phyloP scores from a whole-genome alignment of 2,888 invertebrate genomes.

The Osedax frankpressi region DNA sequence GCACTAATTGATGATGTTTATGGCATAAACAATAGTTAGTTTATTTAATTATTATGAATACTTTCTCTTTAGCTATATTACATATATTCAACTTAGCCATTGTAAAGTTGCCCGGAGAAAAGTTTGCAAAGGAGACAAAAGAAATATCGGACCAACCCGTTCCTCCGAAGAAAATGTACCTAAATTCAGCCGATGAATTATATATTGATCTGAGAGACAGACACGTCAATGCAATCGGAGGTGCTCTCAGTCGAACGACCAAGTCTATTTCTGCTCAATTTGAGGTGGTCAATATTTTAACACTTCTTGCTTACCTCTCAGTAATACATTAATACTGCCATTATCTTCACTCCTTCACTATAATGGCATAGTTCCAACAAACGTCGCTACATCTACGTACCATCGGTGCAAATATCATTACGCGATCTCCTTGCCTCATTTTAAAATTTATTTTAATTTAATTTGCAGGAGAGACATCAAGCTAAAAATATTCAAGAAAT shows the following conservation, averaged over 20 bases:
- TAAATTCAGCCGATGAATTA: slow-evolving; percentile 77
- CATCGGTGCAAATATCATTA: too few relatives aligned
- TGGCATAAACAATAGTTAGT: slow-evolving; percentile 57
- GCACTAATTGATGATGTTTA: slow-evolving; percentile 91
- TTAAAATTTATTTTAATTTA: too few relatives aligned
- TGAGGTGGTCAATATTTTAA: slow-evolving; percentile 40
- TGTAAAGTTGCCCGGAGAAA: slow-evolving; percentile 70
- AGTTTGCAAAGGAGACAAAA: background rate
- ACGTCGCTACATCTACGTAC: too few relatives aligned
- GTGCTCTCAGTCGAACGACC: slow-evolving; percentile 70
- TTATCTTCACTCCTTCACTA: too few relatives aligned
- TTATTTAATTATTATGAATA: too few relatives aligned
- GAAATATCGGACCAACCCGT: background rate
- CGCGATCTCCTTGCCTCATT: too few relatives aligned
- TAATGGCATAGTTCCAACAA: too few relatives aligned
- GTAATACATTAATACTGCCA: too few relatives aligned
- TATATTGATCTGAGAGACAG: slow-evolving; percentile 79
- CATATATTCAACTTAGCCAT: slow-evolving; percentile 57
- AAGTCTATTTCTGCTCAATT: slow-evolving; percentile 71
- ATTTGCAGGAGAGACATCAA: slow-evolving; percentile 61
- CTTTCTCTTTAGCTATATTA: too few relatives aligned
- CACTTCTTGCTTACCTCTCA: too few relatives aligned
- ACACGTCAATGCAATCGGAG: slow-evolving; percentile 79
- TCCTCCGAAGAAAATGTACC: slow-evolving; percentile 54
- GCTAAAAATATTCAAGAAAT: slow-evolving; percentile 87